Evolutionary conservation across 1,140 invertebrate species (phyloP), one percentile per base, ranked within the genome.

Genomic region (Papilio polytes): DNA sequence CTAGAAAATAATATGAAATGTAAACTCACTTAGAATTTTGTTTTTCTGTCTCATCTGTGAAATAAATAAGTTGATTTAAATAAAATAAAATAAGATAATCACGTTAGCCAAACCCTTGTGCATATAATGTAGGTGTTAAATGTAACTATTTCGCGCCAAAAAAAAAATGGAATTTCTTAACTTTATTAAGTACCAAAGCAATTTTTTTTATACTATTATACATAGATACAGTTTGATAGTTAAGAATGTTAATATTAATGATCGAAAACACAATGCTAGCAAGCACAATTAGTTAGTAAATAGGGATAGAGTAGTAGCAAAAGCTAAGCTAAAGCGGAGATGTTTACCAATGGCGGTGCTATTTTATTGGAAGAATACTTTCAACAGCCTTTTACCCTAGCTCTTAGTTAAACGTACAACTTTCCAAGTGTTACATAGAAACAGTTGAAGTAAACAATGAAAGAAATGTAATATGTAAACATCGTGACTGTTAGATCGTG

Each of bases 41-140:
- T 48, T n/a, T 81, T 76, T 74, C 51, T 80, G n/a, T 85, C 22
- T 82, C 83, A 83, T 85, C 85, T 87, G 83, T 76, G 59, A 76
- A 80, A 44, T 74, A 46, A 46, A 73, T 36, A 73, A 26, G 13
- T 26, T 15, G 9, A 66, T 13, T 66, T 66, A 36, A 70, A 31
- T 31, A 15, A 6, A 18, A 70, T 15, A 9, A 6, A 70, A 70
- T 31, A 70, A 18, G 13, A 31, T 70, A 36, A 31, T 15, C 31
- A 31, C 31, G 10, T 63, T 12, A 10, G 3, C 59, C 59, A 10
- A 26, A 26, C 20, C 59, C 2, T 63, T 26, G 59, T 63, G 59
- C 59, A 63, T 63, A 26, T 36, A 70, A 31, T 31, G 53, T 36
- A 70, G 1, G 3, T 22, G 3, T 31, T 4, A 4, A 18, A 36